Percentiles rank a stretch among this genome's conserved stretches.
These are phyloP conservation scores for Phalacrocorax pelagicus DNA, from an alignment of 2,113 vertebrate genomes.

Conservation along the genomic window DNA sequence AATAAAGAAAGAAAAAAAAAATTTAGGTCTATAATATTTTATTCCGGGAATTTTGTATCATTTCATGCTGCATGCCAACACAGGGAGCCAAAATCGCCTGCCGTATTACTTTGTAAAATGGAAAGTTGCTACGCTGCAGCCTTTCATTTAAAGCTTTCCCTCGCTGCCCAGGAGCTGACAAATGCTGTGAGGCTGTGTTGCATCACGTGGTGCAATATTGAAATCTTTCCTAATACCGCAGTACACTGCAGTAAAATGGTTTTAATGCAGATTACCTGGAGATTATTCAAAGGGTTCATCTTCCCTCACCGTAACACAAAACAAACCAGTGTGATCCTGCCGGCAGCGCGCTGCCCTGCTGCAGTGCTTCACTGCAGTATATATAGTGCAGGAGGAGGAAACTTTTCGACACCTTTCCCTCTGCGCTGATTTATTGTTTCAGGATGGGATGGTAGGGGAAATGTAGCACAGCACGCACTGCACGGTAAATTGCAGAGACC, in stretches of 20 bases:
- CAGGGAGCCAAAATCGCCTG: not conserved
- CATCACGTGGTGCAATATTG: not conserved
- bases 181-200: not conserved
- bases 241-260: conserved; percentile 62
- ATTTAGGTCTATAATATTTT: not conserved
- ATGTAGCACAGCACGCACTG: not conserved
- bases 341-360: not conserved
- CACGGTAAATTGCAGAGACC: not conserved
- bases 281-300: not conserved
- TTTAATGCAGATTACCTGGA: conserved; percentile 27
- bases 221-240: conserved; percentile 52
- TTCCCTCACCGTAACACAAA: not conserved
- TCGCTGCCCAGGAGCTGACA: not conserved
- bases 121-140: not conserved
- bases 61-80: not conserved
- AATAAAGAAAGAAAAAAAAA: not conserved
- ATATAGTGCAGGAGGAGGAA: not conserved
- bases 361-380: not conserved
- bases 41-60: not conserved
- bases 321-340: not conserved
- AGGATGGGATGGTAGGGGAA: not conserved
- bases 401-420: not conserved
- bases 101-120: not conserved
- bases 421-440: not conserved
- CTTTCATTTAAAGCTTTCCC: not conserved